phyloP scores from a whole-genome alignment of 2,797 vertebrate genomes.

The Saguinus oedipus region DNA sequence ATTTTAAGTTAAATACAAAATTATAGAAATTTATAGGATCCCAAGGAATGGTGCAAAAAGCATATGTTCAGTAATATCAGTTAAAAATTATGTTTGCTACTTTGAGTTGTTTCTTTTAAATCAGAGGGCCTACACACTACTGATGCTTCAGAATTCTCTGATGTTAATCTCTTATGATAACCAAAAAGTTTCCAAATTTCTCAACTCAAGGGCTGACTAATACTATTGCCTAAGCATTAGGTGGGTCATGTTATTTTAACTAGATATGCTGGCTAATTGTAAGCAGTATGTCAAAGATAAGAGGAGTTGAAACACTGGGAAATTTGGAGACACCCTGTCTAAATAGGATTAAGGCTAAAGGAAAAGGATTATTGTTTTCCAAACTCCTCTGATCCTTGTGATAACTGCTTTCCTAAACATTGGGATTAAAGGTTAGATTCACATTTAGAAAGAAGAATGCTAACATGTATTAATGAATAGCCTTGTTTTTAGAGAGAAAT shows the following conservation, averaged over 20 bases:
- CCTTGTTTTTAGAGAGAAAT: constrained; percentile 35
- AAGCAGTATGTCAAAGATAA: constrained; percentile 52
- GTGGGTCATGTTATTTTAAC: constrained; percentile 59
- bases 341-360: constrained; percentile 71
- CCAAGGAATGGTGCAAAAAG: not conserved
- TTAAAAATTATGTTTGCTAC: not conserved
- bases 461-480: constrained; percentile 39
- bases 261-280: constrained; percentile 15
- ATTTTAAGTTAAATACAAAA: constrained; percentile 30
- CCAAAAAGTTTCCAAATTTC: constrained; percentile 62
- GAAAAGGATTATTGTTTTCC: constrained; percentile 45
- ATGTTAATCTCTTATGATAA: constrained; percentile 64
- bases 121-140: not conserved
- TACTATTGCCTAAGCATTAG: constrained; percentile 50
- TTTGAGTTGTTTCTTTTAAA: not conserved
- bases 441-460: constrained; percentile 64
- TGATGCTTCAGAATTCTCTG: constrained; percentile 52
- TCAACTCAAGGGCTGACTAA: constrained; percentile 67
- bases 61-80: not conserved
- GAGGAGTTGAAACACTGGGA: constrained; percentile 58
- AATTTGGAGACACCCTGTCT: constrained; percentile 63
- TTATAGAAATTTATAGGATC: not conserved
- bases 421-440: constrained; percentile 63
- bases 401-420: constrained; percentile 63
- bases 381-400: constrained; percentile 44